These are phyloP conservation scores for Nasonia giraulti DNA, from an alignment of 1,140 invertebrate species.

Conservation along the genomic window DNA sequence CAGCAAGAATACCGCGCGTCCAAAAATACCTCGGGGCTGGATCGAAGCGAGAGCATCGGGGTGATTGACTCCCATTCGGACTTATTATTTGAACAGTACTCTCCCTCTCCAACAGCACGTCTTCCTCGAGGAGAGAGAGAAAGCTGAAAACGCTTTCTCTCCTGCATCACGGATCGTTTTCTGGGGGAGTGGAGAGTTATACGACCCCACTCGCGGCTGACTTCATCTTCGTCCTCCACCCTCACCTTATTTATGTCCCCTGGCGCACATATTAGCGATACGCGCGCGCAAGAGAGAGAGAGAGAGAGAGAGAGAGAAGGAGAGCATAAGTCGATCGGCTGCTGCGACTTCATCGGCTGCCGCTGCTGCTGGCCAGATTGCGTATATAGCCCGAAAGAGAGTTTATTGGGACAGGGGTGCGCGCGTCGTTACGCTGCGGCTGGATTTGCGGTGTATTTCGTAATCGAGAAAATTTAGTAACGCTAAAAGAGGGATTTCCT, in stretches of 20 bases:
- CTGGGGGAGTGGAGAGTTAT: slow-evolving; percentile 32
- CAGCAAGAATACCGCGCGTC: not conserved
- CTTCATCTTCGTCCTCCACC: slow-evolving; percentile 26
- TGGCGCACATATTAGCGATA: slow-evolving; percentile 29
- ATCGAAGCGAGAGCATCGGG: slow-evolving; percentile 30
- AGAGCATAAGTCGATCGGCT: slow-evolving; percentile 35
- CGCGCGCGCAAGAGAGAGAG: not conserved
- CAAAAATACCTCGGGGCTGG: slow-evolving; percentile 33
- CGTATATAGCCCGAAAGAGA: not conserved
- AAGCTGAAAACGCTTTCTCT: not conserved
- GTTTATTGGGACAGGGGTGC: slow-evolving; percentile 22
- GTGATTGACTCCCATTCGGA: slow-evolving; percentile 57
- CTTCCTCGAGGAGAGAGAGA: not conserved
- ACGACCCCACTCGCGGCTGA: slow-evolving; percentile 25
- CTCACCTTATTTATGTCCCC: slow-evolving; percentile 36
- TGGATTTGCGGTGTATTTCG: not conserved
- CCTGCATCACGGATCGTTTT: slow-evolving; percentile 26
- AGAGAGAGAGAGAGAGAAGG: not conserved
- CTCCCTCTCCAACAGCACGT: slow-evolving; percentile 25
- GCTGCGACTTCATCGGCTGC: not conserved
- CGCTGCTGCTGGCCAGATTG: slow-evolving; percentile 47
- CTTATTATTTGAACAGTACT: slow-evolving; percentile 69
- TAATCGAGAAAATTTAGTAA: slow-evolving; percentile 18
- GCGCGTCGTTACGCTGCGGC: not conserved
- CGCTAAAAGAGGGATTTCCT: not conserved